Evolutionary conservation across 2,888 invertebrate genomes (phyloP).

Genomic region (Pyrochroa serraticornis): DNA sequence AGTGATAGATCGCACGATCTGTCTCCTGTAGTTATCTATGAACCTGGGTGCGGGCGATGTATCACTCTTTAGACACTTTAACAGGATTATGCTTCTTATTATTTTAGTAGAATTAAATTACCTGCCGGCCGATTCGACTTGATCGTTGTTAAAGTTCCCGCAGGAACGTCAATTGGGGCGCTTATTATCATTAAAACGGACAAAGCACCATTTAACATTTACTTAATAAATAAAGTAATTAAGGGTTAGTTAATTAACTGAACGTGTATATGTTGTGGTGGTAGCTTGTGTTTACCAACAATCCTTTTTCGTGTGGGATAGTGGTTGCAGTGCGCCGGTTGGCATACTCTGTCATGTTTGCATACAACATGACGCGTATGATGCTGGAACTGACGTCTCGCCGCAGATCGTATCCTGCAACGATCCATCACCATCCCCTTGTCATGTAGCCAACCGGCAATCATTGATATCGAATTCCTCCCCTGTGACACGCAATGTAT

Average conservation of each 20-base stretch:
- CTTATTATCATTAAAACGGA: too few species aligned
- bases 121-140: constrained; percentile 7
- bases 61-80: constrained; percentile 25
- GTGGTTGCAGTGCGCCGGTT: too few species aligned
- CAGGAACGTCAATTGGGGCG: too few species aligned
- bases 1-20: constrained; percentile 40
- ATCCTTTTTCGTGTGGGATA: too few species aligned
- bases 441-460: constrained; percentile 44
- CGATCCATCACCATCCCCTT: constrained; percentile 45
- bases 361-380: constrained; percentile 35
- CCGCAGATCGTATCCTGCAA: constrained; percentile 43
- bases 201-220: too few species aligned
- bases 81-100: constrained; percentile 25
- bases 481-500: constrained; percentile 42
- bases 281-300: too few species aligned
- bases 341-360: constrained; percentile 29
- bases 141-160: too few species aligned
- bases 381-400: constrained; percentile 46
- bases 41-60: constrained; percentile 30
- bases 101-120: constrained; percentile 23
- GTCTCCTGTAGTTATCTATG: constrained; percentile 35
- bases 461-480: constrained; percentile 48
- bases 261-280: too few species aligned
- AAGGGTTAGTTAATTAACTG: too few species aligned
- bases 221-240: too few species aligned